Conservation (phyloP, 2,797 vertebrate species). For the Pelobates cultripes region DNA sequence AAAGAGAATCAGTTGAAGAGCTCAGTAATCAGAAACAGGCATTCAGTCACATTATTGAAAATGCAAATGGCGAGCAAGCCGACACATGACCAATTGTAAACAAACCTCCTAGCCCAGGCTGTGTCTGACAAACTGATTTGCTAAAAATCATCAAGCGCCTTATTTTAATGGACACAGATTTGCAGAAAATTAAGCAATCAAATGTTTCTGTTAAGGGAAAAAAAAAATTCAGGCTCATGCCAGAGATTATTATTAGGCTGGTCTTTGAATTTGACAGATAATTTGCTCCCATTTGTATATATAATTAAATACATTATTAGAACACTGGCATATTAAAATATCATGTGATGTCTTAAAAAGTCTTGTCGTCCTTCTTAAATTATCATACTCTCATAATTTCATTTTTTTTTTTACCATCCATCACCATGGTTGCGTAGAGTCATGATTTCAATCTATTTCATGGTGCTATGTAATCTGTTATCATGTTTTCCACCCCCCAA, state of each 20-base stretch:
- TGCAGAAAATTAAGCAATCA: constrained; percentile 54
- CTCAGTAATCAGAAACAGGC: constrained; percentile 37
- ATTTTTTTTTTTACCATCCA: background rate
- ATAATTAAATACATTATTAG: background rate
- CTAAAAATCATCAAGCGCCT: constrained; percentile 39
- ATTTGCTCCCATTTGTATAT: background rate
- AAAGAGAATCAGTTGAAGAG: constrained; percentile 51
- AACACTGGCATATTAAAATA: background rate
- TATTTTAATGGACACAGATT: constrained; percentile 50
- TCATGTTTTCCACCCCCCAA: too few relatives aligned
- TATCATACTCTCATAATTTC: background rate
- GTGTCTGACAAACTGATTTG: constrained; percentile 53
- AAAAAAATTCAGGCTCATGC: constrained; percentile 6
- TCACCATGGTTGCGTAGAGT: too few relatives aligned
- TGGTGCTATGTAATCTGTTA: too few relatives aligned
- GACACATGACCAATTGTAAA: background rate
- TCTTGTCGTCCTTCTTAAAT: background rate
- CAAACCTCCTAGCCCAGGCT: constrained; percentile 4
- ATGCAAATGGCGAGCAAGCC: constrained; percentile 45
- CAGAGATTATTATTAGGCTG: constrained; percentile 8
- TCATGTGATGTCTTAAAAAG: background rate
- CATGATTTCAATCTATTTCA: too few relatives aligned
- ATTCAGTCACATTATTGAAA: constrained; percentile 49
- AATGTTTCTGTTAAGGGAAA: constrained; percentile 29
- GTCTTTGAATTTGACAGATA: background rate